phyloP scores from a whole-genome alignment of 2,797 vertebrate species.

The Chelidonichthys spinosus region DNA sequence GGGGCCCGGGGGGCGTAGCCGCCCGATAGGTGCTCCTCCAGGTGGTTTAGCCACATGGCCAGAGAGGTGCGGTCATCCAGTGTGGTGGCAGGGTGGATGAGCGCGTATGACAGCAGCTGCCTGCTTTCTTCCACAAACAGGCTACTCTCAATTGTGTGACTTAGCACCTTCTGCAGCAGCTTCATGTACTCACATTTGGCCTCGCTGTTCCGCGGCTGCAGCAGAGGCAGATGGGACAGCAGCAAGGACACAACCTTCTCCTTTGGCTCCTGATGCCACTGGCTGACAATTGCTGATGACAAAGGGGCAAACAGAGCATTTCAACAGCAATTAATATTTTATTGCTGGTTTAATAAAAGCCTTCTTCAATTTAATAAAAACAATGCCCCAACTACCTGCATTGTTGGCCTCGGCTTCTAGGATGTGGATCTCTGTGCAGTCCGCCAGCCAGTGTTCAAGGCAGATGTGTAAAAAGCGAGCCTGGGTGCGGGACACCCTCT shows the following conservation, averaged over 20 bases:
- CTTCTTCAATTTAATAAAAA: neutral
- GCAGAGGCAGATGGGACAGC: constrained; percentile 92
- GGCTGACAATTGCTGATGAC: constrained; percentile 89
- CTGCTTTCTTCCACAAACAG: constrained; percentile 96
- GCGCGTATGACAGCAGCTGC: constrained; percentile 96
- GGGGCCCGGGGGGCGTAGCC: constrained; percentile 84
- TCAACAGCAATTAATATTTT: constrained; percentile 7
- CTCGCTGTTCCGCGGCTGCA: constrained; percentile 93
- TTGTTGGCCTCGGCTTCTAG: constrained; percentile 96
- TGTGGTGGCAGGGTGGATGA: constrained; percentile 96
- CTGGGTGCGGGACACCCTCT: constrained; percentile 94
- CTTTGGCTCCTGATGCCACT: constrained; percentile 96
- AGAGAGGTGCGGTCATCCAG: constrained; percentile 95
- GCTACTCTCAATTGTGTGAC: constrained; percentile 95
- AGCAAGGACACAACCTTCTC: constrained; percentile 93
- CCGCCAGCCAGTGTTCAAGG: constrained; percentile 95
- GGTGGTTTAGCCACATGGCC: constrained; percentile 94
- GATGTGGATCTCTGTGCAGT: constrained; percentile 95
- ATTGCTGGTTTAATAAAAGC: neutral
- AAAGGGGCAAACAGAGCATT: constrained; percentile 15
- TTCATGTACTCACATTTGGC: constrained; percentile 98
- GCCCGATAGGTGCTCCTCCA: constrained; percentile 92
- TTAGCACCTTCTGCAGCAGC: constrained; percentile 93
- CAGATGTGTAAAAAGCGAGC: constrained; percentile 97
- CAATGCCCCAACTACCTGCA: constrained; percentile 85